Evolutionary conservation across 2,113 vertebrate species (phyloP).

Genomic region (Dipodomys stephensi): DNA sequence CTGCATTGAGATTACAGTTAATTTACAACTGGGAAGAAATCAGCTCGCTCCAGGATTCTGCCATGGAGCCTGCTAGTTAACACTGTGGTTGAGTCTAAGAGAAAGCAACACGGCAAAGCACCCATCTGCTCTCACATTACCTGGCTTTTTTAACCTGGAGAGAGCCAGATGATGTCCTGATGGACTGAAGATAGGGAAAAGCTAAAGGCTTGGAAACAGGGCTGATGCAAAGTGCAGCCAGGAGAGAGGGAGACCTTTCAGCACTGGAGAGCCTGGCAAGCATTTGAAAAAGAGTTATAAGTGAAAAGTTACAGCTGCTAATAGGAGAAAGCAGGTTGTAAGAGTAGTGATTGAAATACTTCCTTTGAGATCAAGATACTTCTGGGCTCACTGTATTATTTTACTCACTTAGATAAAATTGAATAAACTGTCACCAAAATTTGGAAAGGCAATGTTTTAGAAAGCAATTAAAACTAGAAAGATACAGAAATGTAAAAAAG

Average conservation of each 20-base stretch:
- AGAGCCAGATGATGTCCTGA: constrained; percentile 79
- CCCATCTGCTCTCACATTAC: not conserved
- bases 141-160: constrained; percentile 54
- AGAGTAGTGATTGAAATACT: not conserved
- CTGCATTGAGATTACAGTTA: not conserved
- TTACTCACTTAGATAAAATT: not conserved
- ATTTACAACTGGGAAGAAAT: constrained; percentile 14
- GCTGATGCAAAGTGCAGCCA: constrained; percentile 89
- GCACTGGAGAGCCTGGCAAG: constrained; percentile 82
- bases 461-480: constrained; percentile 5
- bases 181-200: constrained; percentile 77
- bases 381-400: not conserved
- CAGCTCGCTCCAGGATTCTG: not conserved
- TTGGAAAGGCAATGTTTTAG: not conserved
- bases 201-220: constrained; percentile 83
- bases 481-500: constrained; percentile 22
- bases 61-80: not conserved
- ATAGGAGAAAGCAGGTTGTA: not conserved
- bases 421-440: constrained; percentile 21
- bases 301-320: not conserved
- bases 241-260: constrained; percentile 80
- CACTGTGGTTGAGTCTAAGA: not conserved
- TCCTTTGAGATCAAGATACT: not conserved
- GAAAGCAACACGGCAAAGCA: constrained; percentile 7
- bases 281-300: constrained; percentile 72